Percentiles rank a stretch among this genome's conserved stretches.
phyloP scores from a whole-genome alignment of 2,797 vertebrate genomes.

The Eleutherodactylus coqui region DNA sequence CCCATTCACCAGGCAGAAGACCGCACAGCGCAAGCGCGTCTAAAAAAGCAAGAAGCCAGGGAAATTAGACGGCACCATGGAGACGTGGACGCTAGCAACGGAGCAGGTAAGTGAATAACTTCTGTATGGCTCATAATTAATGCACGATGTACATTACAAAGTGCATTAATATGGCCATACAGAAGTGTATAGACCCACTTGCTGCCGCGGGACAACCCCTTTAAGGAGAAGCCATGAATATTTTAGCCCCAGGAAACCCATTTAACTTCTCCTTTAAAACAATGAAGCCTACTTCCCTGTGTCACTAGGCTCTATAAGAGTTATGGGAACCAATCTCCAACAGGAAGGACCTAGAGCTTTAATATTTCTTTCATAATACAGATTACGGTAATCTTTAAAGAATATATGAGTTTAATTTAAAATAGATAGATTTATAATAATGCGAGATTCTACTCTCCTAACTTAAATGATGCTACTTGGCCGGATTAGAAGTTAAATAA shows the following conservation, averaged over 20 bases:
- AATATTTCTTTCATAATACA: not conserved
- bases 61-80: too few species aligned
- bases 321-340: not conserved
- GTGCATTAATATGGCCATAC: too few species aligned
- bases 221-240: not conserved
- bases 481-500: conserved; percentile 23
- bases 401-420: conserved; percentile 35
- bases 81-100: too few species aligned
- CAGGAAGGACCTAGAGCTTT: not conserved
- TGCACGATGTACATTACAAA: too few species aligned
- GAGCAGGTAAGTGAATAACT: too few species aligned
- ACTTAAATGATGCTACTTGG: conserved; percentile 10
- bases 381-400: conserved; percentile 1
- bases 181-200: too few species aligned
- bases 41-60: too few species aligned
- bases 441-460: not conserved
- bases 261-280: not conserved
- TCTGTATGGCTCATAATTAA: too few species aligned
- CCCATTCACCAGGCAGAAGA: too few species aligned
- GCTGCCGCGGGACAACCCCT: too few species aligned
- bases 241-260: not conserved
- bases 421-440: conserved; percentile 28
- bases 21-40: too few species aligned
- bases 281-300: not conserved
- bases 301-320: not conserved